Conservation (phyloP, 1,140 invertebrate genomes). For the Trachymyrmex cornetzi region DNA sequence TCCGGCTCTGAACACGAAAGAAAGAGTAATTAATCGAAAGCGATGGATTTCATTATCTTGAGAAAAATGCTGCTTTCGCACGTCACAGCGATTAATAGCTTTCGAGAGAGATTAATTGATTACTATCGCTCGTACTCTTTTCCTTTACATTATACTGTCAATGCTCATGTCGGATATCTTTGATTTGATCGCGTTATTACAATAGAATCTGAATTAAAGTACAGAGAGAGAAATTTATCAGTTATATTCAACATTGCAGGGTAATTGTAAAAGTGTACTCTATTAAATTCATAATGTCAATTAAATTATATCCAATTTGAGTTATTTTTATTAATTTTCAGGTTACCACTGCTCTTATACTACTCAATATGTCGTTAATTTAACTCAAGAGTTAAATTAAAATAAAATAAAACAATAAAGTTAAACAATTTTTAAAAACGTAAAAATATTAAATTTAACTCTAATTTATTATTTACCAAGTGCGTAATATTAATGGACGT, state of each 20-base stretch:
- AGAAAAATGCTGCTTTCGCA: constrained; percentile 50
- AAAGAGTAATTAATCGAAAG: constrained; percentile 58
- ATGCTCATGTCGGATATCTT: background rate
- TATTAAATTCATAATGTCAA: no score
- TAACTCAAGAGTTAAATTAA: no score
- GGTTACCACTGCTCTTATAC: no score
- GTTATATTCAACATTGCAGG: background rate
- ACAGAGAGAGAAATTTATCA: constrained; percentile 6
- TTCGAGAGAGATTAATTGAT: constrained; percentile 39
- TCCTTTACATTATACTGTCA: background rate
- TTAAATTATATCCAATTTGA: no score
- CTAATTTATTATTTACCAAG: no score
- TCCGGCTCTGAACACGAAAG: background rate
- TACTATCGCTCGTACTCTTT: background rate
- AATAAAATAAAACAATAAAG: no score
- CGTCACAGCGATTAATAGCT: constrained; percentile 52
- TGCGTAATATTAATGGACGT: no score
- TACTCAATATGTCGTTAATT: background rate
- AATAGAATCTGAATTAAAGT: constrained; percentile 9
- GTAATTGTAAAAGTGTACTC: background rate
- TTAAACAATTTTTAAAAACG: no score
- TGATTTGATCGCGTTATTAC: background rate
- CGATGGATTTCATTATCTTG: constrained; percentile 55
- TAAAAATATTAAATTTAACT: no score
- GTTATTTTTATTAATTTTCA: no score